Conservation (phyloP, 2,888 invertebrate genomes). For the Eupeodes latifasciatus region DNA sequence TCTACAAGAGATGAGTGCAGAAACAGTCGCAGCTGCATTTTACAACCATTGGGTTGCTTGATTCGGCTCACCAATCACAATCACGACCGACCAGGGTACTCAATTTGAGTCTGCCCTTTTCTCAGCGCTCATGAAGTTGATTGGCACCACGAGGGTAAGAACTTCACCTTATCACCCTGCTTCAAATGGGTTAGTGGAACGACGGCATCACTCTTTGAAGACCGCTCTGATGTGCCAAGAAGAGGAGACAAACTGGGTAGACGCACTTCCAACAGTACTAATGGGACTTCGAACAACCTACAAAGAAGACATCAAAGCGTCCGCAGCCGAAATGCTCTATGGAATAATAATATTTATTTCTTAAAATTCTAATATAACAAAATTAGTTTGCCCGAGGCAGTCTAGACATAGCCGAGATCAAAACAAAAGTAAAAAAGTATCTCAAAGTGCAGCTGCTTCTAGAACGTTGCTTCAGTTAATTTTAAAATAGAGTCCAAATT, state of each 20-base stretch:
- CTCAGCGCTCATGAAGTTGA: conserved; percentile 30
- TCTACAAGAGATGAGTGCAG: conserved; percentile 45
- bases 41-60: conserved; percentile 46
- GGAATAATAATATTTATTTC: neutral
- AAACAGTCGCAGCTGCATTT: conserved; percentile 54
- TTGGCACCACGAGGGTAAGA: conserved; percentile 24
- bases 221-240: conserved; percentile 53
- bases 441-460: no score
- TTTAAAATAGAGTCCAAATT: no score
- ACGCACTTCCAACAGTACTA: conserved; percentile 44
- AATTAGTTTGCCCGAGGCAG: no score
- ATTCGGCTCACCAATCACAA: conserved; percentile 50
- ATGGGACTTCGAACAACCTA: conserved; percentile 26
- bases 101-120: conserved; percentile 63
- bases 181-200: conserved; percentile 63
- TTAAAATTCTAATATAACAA: no score
- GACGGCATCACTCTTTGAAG: conserved; percentile 53
- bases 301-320: conserved; percentile 39
- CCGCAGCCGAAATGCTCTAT: conserved; percentile 47
- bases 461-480: no score
- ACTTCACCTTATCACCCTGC: conserved; percentile 59
- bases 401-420: no score
- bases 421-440: no score
- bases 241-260: conserved; percentile 37
- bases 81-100: conserved; percentile 62